Base-by-base conservation (phyloP, 1,140 invertebrate species). In the Dinothrombium tinctorium region DNA sequence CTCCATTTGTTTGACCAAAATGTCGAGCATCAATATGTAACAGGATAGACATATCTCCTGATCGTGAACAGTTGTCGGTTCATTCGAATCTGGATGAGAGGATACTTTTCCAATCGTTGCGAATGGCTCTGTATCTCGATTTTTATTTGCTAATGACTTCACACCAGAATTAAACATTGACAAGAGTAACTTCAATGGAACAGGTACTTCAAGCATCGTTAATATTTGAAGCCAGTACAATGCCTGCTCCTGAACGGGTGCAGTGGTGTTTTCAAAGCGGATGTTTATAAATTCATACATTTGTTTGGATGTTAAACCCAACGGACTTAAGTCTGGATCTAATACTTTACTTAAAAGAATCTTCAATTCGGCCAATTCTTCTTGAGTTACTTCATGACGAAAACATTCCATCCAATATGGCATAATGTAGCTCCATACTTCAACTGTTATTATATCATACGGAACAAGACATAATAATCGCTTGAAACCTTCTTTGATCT, bases 1-100 rank as follows among this genome's bases (percentile, higher is more conserved):
- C 54, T 94, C 83, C 71, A 95, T 74, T 76, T 98, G 90, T 64
- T 90, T 90, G 3, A 92, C 60, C 26, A 92, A 59, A 46, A 95
- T 75, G 57, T 96, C 90, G 40, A 95, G 61, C 86, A 95, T 95
- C 2, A 95, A 67, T 45, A 95, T 82, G 56, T 83, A 92, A 53
- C 87, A 92, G 3, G 79, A 80, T 6, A 94, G 61, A 31, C 60
- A 55, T 4, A 42, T 25, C 22, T 46, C 33, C 21, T 37, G 9
- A 24, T 45, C 33, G n/a, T 38, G 31, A 24, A 24, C 28, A 11
- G 33, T 32, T 25, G 21, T 12, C 19, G 28, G 8, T 12, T 24
- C 25, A 24, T 40, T n/a, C 17, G 14, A 22, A 1, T 8, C 17
- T 15, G 22, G 37, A 26, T 42, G 17, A 9, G 41, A 17, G 15